Evolutionary conservation across 1,140 invertebrate genomes (phyloP), one percentile per base, ranked within the genome.

Genomic region (Neomicropteryx cornuta): DNA sequence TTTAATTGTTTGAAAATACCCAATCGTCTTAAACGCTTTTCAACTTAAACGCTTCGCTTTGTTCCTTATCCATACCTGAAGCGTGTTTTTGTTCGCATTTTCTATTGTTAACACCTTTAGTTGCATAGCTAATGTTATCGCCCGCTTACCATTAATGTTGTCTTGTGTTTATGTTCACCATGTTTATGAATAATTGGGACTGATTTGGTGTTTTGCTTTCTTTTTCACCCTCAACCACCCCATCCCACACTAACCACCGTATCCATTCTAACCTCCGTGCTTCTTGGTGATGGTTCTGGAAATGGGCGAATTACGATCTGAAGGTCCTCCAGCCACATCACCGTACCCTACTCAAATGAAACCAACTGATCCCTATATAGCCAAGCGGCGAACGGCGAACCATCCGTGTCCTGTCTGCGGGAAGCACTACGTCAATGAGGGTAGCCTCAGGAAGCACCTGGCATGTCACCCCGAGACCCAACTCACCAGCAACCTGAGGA

Each of bases 361-460:
- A 62, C 59, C 44, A 39, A 37, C 62, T 49, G 76, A 78, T 68
- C 73, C 69, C 73, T 87, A 85, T 73, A 72, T 87, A 81, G 87
- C 86, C 54, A 92, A 93, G 71, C 76, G 89, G 65, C 72, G 88
- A 62, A 91, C 87, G 30, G 87, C 89, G 41, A 92, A 91, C 61
- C 88, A 93, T 65, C 88, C 87, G 27, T 94, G 90, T 62, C 89
- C 88, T 13, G 85, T 94, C 6, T 94, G 90, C 62, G 89, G 89
- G 39, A 93, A 92, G 63, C 87, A 91, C 62, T 94, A 93, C 66
- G 87, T 92, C 46, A 94, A 93, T 66, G 89, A 94, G 66, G 89
- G 89, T 44, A 90, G 86, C 44, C 68, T 93, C 42, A 76, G 88
- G 49, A 93, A 93, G 63, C 90, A 94, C 64, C 73, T 93, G 48